Base-by-base conservation (phyloP, 1,140 invertebrate genomes). In the Eurosta solidaginis region DNA sequence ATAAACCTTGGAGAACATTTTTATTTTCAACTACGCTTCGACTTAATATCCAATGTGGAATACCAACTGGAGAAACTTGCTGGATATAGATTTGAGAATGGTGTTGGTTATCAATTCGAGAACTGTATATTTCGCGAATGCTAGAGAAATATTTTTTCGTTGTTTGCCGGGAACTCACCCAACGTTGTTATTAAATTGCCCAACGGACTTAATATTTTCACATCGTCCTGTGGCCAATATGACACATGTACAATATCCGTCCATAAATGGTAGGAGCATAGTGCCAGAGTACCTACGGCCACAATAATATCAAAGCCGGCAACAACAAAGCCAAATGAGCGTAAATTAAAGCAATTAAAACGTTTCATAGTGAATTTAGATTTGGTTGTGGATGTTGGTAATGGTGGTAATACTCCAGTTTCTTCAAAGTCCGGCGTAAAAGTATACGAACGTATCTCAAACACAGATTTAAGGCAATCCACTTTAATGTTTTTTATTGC, bases 341-440 rank as follows among this genome's bases (percentile, higher is more conserved):
- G 81, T 7, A 86, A 75, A 79, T 81, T 86, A 25, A 86, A 81
- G 50, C 85, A 86, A 47, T 81, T 81, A 75, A 86, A 85, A n/a
- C 84, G 81, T 80, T 86, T 86, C 85, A 86, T 86, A 52, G 22
- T 54, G 25, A 14, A 63, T 63, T n/a, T 52, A 17, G n/a, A 29
- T n/a, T n/a, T 29, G 27, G 22, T 54, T 12, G 50, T 54, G 10
- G 50, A 3, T 52, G 20, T n/a, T 22, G 22, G 7, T 52, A 22
- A 5, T 14, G 27, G 25, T 42, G 33, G 6, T 40, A 33, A 3
- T 6, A n/a, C 33, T 68, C 7, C 59, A 68, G 14, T 36, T 40
- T 40, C 59, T 40, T 68, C 59, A 42, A 68, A 68, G 33, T 68
- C 59, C 59, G 59, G 59, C 33, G 59, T 33, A 68, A 68, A 68